Conservation (phyloP, 2,888 invertebrate species). For the Xylocampa areola region DNA sequence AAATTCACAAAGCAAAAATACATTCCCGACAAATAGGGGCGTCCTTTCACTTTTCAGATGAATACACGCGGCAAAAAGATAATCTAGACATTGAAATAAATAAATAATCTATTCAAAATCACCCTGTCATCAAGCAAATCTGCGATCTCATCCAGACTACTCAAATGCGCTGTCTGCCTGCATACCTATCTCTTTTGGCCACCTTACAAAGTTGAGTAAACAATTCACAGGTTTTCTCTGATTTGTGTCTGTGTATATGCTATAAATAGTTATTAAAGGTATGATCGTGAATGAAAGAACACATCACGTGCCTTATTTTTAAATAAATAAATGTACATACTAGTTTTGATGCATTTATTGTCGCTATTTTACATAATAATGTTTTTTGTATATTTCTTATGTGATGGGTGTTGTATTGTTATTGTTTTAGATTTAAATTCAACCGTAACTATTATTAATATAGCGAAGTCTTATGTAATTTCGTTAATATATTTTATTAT, state of each 20-base stretch:
- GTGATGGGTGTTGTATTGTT: slow-evolving; percentile 39
- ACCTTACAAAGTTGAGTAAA: not conserved
- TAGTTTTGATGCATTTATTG: slow-evolving; percentile 58
- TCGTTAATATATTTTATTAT: slow-evolving; percentile 40
- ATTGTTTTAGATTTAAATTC: slow-evolving; percentile 42
- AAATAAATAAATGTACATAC: slow-evolving; percentile 36
- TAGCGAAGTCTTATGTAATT: slow-evolving; percentile 21
- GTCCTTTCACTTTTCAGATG: too few species aligned
- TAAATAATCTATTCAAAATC: too few species aligned
- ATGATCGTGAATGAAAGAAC: slow-evolving; percentile 39
- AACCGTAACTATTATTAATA: slow-evolving; percentile 32
- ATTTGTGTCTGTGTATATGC: not conserved
- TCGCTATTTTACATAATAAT: slow-evolving; percentile 36
- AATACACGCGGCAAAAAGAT: too few species aligned
- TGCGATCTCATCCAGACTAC: too few species aligned
- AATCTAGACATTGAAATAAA: too few species aligned
- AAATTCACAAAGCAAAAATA: too few species aligned
- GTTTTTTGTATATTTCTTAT: slow-evolving; percentile 39
- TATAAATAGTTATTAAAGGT: not conserved
- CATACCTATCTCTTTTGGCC: too few species aligned
- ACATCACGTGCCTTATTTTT: slow-evolving; percentile 57
- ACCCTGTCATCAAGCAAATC: too few species aligned
- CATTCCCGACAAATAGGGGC: too few species aligned
- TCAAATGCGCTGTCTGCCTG: too few species aligned
- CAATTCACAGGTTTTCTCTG: not conserved